These are phyloP conservation scores for Carapus acus DNA, from an alignment of 2,797 vertebrate genomes.

Conservation along the genomic window DNA sequence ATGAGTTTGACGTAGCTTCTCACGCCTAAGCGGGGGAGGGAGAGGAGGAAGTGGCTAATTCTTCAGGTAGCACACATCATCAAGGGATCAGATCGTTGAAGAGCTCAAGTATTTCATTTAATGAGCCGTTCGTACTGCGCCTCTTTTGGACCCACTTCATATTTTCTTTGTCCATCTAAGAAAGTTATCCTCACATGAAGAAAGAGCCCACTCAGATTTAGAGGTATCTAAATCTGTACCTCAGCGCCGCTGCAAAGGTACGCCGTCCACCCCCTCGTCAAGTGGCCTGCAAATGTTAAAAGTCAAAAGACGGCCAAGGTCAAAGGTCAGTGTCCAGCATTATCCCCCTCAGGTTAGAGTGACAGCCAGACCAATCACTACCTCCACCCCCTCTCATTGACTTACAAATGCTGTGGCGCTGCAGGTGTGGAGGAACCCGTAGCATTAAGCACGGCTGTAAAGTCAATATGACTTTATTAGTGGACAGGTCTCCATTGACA, in stretches of 20 bases:
- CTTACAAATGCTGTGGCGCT: slow-evolving; percentile 57
- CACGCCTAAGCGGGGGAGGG: no score
- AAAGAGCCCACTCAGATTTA: no score
- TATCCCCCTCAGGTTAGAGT: slow-evolving; percentile 45
- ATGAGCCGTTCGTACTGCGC: slow-evolving; percentile 62
- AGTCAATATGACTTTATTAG: slow-evolving; percentile 70
- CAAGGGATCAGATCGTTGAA: slow-evolving; percentile 62
- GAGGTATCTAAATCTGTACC: no score
- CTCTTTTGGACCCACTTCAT: slow-evolving; percentile 65
- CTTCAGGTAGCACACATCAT: slow-evolving; percentile 63
- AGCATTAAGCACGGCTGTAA: slow-evolving; percentile 53
- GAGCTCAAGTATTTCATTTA: slow-evolving; percentile 64
- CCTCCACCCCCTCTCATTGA: slow-evolving; percentile 58
- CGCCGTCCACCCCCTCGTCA: slow-evolving; percentile 5
- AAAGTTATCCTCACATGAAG: no score
- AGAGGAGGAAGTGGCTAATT: slow-evolving; percentile 62
- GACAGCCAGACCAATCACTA: slow-evolving; percentile 38
- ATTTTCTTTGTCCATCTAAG: slow-evolving; percentile 48
- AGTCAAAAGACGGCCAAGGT: slow-evolving; percentile 38
- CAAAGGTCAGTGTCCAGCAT: slow-evolving; percentile 57
- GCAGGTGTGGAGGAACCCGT: slow-evolving; percentile 54
- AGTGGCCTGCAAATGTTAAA: slow-evolving; percentile 41
- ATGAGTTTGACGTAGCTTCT: slow-evolving; percentile 71
- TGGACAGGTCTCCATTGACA: slow-evolving; percentile 54
- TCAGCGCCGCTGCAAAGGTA: no score